These are phyloP conservation scores for Glaucidium brasilianum DNA, from an alignment of 2,113 vertebrate species.

Conservation along the genomic window DNA sequence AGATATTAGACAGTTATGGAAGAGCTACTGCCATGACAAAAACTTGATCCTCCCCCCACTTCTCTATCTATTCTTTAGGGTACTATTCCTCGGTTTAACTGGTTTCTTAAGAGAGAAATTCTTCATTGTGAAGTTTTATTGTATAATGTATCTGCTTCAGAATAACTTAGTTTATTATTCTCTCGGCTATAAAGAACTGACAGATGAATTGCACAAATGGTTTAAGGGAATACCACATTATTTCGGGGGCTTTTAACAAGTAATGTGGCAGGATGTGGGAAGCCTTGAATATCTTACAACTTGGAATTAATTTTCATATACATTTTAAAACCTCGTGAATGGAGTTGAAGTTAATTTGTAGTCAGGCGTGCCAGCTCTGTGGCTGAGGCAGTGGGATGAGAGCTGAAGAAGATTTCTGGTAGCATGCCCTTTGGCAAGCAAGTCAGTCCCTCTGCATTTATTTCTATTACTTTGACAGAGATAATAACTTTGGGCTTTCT, in stretches of 20 bases:
- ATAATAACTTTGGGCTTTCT: background rate
- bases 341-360: background rate
- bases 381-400: background rate
- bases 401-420: background rate
- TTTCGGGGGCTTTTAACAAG: background rate
- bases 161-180: background rate
- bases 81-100: background rate
- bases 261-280: background rate
- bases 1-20: background rate
- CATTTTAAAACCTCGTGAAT: background rate
- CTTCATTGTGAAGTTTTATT: background rate
- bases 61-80: background rate
- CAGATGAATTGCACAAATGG: background rate
- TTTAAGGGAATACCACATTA: background rate
- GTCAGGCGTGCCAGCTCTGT: background rate
- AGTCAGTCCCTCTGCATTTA: background rate
- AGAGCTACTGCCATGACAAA: background rate
- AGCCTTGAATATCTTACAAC: background rate
- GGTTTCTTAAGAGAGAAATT: background rate
- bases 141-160: background rate
- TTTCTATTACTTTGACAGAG: background rate
- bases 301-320: background rate
- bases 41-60: background rate
- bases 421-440: background rate
- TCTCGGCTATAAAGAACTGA: background rate